These are phyloP conservation scores for Labeo rohita DNA, from an alignment of 2,113 vertebrate species.

Conservation along the genomic window DNA sequence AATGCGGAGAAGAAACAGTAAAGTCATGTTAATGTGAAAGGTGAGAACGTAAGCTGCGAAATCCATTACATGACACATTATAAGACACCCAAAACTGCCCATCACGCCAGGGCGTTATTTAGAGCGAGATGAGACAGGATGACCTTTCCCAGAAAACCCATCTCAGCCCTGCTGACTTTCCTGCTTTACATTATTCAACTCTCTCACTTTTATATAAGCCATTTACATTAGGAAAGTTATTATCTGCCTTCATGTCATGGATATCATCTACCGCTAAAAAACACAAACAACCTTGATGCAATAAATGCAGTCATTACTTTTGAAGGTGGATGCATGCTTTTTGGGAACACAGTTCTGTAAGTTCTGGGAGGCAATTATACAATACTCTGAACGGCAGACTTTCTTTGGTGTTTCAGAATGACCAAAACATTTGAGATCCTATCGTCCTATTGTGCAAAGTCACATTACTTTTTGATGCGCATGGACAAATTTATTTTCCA, in stretches of 20 bases:
- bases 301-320: too few species aligned
- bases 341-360: too few species aligned
- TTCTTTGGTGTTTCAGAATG: too few species aligned
- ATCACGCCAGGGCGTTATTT: neutral
- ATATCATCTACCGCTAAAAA: neutral
- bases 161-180: neutral
- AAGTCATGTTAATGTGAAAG: constrained; percentile 48
- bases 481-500: too few species aligned
- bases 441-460: too few species aligned
- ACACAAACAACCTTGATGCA: neutral
- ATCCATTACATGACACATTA: constrained; percentile 34
- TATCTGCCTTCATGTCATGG: neutral
- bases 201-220: neutral
- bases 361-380: too few species aligned
- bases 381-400: too few species aligned
- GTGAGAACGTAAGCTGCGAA: constrained; percentile 28
- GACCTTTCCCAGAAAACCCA: constrained; percentile 28
- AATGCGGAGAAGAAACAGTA: neutral
- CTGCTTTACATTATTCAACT: neutral
- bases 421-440: too few species aligned
- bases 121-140: constrained; percentile 3
- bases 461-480: too few species aligned
- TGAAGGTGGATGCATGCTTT: too few species aligned
- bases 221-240: constrained; percentile 1
- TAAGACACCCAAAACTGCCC: constrained; percentile 16